phyloP scores from a whole-genome alignment of 2,797 vertebrate genomes.

The Fistularia tabacaria region DNA sequence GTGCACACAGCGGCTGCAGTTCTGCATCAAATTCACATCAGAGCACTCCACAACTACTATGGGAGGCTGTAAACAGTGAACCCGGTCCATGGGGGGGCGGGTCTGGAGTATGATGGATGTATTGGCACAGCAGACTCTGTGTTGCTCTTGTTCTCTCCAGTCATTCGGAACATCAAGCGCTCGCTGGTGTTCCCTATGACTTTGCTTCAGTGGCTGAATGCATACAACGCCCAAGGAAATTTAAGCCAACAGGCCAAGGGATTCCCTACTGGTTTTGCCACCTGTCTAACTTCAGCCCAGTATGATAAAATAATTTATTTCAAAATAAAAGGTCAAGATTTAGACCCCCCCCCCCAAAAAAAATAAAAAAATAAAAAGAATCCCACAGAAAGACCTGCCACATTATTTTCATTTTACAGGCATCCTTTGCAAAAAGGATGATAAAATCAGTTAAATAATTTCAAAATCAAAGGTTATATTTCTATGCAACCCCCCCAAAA shows the following conservation, averaged over 20 bases:
- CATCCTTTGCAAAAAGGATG: slow-evolving; percentile 14
- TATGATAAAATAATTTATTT: slow-evolving; percentile 31
- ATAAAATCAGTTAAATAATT: too few species aligned
- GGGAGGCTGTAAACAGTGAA: slow-evolving; percentile 59
- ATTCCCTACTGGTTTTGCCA: slow-evolving; percentile 33
- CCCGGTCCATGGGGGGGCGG: slow-evolving; percentile 16
- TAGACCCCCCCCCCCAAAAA: too few species aligned
- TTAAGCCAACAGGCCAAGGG: slow-evolving; percentile 27
- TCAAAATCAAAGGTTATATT: too few species aligned
- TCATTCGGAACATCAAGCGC: slow-evolving; percentile 68
- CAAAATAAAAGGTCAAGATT: too few species aligned
- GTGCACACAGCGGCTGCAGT: slow-evolving; percentile 18
- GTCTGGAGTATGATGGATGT: slow-evolving; percentile 64
- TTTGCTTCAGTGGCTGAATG: slow-evolving; percentile 55
- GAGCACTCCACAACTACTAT: slow-evolving; percentile 34
- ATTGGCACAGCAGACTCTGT: slow-evolving; percentile 59
- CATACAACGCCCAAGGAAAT: slow-evolving; percentile 38
- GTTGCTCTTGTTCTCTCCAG: slow-evolving; percentile 67
- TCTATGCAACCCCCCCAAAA: too few species aligned
- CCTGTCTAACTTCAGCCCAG: slow-evolving; percentile 23
- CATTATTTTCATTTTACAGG: slow-evolving; percentile 9
- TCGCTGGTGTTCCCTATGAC: slow-evolving; percentile 60
- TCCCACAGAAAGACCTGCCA: slow-evolving; percentile 18
- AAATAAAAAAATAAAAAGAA: too few species aligned
- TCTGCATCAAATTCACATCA: slow-evolving; percentile 48